phyloP scores from a whole-genome alignment of 2,113 vertebrate species.

The Zapornia atra region DNA sequence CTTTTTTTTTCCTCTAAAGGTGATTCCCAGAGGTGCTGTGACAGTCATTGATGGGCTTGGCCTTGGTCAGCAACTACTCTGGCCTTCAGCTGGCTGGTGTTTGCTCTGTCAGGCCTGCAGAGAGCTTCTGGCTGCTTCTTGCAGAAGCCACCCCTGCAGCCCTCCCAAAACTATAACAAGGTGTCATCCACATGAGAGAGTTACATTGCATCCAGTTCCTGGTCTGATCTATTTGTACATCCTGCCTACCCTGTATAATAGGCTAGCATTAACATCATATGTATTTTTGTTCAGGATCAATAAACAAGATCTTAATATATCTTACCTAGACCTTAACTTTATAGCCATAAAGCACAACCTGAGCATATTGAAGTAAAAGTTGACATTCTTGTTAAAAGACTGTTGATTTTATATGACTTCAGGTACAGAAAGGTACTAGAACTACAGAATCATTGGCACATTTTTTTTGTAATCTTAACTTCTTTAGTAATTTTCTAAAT shows the following conservation, averaged over 20 bases:
- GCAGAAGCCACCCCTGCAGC: too few relatives aligned
- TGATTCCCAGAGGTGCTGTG: too few relatives aligned
- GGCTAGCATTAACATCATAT: neutral
- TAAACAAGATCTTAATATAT: neutral
- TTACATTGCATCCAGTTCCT: neutral
- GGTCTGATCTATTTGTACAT: neutral
- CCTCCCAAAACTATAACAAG: too few relatives aligned
- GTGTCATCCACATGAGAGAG: neutral
- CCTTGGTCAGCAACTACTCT: too few relatives aligned
- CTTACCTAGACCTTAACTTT: neutral
- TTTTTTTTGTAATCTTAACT: neutral
- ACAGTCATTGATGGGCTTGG: too few relatives aligned
- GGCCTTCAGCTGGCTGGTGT: too few relatives aligned
- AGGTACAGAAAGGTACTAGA: neutral
- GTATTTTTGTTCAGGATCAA: neutral
- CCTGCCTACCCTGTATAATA: neutral
- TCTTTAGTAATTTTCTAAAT: neutral
- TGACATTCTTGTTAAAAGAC: neutral
- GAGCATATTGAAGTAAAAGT: neutral
- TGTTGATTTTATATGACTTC: neutral
- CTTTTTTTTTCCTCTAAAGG: too few relatives aligned
- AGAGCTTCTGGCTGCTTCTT: too few relatives aligned
- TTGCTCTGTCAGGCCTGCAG: too few relatives aligned
- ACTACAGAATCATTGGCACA: neutral
- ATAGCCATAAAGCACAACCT: neutral